Evolutionary conservation across 1,140 invertebrate species (phyloP).

Genomic region (Archivesica marissinica): DNA sequence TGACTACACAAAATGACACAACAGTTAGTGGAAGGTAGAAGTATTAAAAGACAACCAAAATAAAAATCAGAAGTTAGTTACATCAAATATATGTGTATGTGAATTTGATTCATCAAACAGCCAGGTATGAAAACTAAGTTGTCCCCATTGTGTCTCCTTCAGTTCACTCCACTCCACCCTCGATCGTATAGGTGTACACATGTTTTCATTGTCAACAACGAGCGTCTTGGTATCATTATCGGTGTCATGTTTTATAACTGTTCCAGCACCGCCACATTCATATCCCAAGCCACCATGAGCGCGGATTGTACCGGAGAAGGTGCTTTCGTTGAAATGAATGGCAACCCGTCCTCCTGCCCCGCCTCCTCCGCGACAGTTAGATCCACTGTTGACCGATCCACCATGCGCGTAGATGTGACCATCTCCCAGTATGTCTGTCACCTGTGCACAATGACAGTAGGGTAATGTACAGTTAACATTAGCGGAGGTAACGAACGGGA

Average conservation of each 20-base stretch:
- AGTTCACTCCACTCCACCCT: conserved; percentile 69
- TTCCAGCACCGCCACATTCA: conserved; percentile 78
- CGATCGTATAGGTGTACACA: conserved; percentile 64
- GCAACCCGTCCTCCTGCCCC: conserved; percentile 74
- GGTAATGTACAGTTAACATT: too few species aligned
- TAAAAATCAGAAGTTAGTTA: too few species aligned
- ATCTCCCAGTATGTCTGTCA: conserved; percentile 58
- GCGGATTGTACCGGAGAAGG: conserved; percentile 65
- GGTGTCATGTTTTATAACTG: conserved; percentile 63
- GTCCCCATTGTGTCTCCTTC: conserved; percentile 66
- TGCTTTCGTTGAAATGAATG: conserved; percentile 65
- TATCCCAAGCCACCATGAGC: conserved; percentile 68
- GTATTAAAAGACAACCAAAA: too few species aligned
- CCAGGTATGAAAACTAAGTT: conserved; percentile 76
- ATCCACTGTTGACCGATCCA: conserved; percentile 56
- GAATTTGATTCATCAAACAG: conserved; percentile 66
- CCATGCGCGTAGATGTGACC: conserved; percentile 68
- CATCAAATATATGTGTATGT: conserved; percentile 63
- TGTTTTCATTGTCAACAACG: conserved; percentile 69
- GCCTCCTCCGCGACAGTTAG: conserved; percentile 73
- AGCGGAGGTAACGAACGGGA: too few species aligned
- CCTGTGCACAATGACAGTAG: conserved; percentile 18
- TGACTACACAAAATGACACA: too few species aligned
- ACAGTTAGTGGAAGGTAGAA: too few species aligned
- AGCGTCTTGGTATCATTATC: conserved; percentile 60